Percentiles rank a stretch among this genome's conserved stretches.
These are phyloP conservation scores for Anastatus disparis DNA, from an alignment of 1,140 invertebrate genomes.

Conservation along the genomic window DNA sequence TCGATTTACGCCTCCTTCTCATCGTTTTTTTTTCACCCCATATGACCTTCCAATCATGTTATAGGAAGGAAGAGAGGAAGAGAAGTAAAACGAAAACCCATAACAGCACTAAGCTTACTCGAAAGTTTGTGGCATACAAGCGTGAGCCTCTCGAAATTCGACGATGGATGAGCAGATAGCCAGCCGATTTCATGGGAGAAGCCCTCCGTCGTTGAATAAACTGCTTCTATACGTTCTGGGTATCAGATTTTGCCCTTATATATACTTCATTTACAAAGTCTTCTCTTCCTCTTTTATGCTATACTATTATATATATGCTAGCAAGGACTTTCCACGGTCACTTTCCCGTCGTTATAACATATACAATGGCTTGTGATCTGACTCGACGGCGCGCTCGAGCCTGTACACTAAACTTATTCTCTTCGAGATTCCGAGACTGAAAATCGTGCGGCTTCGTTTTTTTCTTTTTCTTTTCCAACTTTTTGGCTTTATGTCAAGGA, in stretches of 20 bases:
- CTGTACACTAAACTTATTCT: too few species aligned
- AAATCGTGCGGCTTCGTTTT: too few species aligned
- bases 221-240: not conserved
- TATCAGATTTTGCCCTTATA: conserved; percentile 1
- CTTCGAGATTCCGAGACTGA: too few species aligned
- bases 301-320: too few species aligned
- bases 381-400: too few species aligned
- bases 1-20: conserved; percentile 15
- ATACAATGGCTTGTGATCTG: too few species aligned
- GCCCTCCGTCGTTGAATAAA: conserved; percentile 4
- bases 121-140: conserved; percentile 22
- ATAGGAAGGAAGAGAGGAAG: not conserved
- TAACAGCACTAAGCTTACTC: conserved; percentile 9
- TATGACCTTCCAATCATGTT: not conserved
- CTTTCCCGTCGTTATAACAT: too few species aligned
- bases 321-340: too few species aligned
- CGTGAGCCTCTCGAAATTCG: not conserved
- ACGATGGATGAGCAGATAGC: conserved; percentile 5
- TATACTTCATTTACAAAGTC: not conserved
- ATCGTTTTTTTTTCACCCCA: not conserved
- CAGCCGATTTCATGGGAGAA: not conserved
- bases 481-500: too few species aligned
- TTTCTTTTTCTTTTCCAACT: too few species aligned
- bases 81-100: not conserved
- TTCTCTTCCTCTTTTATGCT: too few species aligned